phyloP scores from a whole-genome alignment of 1,140 invertebrate genomes.

The Leptinotarsa texana region DNA sequence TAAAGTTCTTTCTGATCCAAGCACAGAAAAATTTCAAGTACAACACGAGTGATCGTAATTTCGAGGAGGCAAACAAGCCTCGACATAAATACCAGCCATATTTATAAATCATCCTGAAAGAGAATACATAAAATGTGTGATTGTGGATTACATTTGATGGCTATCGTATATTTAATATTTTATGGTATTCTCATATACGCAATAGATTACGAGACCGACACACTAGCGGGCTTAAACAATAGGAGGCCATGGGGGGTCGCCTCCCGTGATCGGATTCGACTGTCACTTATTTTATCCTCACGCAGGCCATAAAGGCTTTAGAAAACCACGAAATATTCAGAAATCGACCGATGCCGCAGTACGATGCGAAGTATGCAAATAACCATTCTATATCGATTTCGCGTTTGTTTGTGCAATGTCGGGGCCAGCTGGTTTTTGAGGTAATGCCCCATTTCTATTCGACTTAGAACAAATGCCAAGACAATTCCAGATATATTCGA shows the following conservation, averaged over 20 bases:
- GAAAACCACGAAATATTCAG: conserved; percentile 25
- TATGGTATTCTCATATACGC: conserved; percentile 25
- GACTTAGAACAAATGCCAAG: no score
- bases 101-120: conserved; percentile 19
- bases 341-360: conserved; percentile 9
- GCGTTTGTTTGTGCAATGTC: no score
- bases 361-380: not conserved
- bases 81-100: conserved; percentile 16
- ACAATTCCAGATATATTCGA: no score
- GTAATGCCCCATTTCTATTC: no score
- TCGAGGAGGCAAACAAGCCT: conserved; percentile 1
- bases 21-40: not conserved
- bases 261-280: conserved; percentile 28
- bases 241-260: conserved; percentile 25
- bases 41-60: not conserved
- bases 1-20: no score
- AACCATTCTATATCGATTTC: not conserved
- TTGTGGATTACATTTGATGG: conserved; percentile 28
- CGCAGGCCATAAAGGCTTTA: conserved; percentile 14
- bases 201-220: conserved; percentile 16
- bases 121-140: conserved; percentile 28
- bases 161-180: conserved; percentile 27
- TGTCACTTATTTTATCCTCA: conserved; percentile 29
- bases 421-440: no score
- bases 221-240: conserved; percentile 25